Base-by-base conservation (phyloP, 2,797 vertebrate genomes). In the Neoniphon sammara region DNA sequence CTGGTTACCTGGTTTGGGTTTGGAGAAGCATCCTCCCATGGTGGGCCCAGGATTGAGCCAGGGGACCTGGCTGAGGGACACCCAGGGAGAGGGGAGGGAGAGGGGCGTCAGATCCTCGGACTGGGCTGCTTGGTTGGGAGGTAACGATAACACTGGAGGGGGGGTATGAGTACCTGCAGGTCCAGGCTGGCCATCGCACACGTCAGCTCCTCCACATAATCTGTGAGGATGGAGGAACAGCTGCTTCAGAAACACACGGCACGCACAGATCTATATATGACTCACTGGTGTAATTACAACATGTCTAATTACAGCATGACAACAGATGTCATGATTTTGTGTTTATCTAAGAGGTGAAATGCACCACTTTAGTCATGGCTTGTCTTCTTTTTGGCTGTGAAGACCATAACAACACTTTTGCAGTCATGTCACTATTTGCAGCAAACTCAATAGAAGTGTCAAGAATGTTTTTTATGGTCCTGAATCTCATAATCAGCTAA, bases 1-100 rank as follows among this genome's bases (percentile, higher is more conserved):
- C 50, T 36, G 65, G 78, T 86, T 93, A 97, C 97, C 97, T 97
- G 96, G 94, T 93, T 97, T 98, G 88, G 96, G 94, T 93, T 97
- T 97, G 92, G 97, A 97, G 94, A 98, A 95, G 88, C 97, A 98
- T 94, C 96, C 95, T 88, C 97, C 97, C 97, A 98, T 98, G 94
- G 84, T 89, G 94, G 85, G 89, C 90, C 84, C 86, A 66, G 84
- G 78, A 70, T 83, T 79, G 85, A 76, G 77, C 84, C 84, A 86
- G 85, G 85, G 79, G 85, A 46, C 75, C 84, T 61, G 60, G 65
- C 78, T 64, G 77, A 86, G 85, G 89, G 84, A 82, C 81, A 73
- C 88, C 92, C 88, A 85, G 86, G 81, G 83, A 58, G 64, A 81
- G 75, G 73, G 73, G 82, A 80, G 81, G 74, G 54, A 70, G 64